These are phyloP conservation scores for Nannospalax galili DNA, from an alignment of 2,113 vertebrate genomes.

Conservation along the genomic window DNA sequence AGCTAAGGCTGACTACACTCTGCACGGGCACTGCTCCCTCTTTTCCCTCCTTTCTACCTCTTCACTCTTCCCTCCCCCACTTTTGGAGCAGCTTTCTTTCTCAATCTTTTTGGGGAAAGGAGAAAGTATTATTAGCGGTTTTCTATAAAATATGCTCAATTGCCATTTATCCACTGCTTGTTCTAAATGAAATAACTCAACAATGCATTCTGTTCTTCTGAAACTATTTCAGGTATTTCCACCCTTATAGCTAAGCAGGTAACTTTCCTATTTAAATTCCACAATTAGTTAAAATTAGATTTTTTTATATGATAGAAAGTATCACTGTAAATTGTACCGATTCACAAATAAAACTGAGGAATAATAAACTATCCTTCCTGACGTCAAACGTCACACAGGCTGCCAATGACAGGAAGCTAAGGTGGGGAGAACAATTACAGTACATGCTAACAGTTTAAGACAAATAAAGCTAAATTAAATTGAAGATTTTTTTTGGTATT, in stretches of 20 bases:
- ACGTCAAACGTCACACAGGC: conserved; percentile 72
- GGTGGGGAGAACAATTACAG: conserved; percentile 73
- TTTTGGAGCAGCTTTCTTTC: neutral
- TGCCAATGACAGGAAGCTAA: conserved; percentile 73
- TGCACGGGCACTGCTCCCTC: neutral
- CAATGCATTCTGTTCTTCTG: conserved; percentile 1
- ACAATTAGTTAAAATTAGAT: conserved; percentile 71
- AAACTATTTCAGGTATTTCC: conserved; percentile 50
- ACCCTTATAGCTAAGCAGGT: conserved; percentile 18
- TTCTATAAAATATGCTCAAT: conserved; percentile 52
- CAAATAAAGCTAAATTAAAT: conserved; percentile 84
- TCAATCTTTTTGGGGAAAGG: neutral
- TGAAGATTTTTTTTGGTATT: conserved; percentile 82
- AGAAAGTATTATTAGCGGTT: conserved; percentile 6
- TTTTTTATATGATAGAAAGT: conserved; percentile 62
- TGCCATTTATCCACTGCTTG: conserved; percentile 29
- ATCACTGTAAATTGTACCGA: conserved; percentile 49
- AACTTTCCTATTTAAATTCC: conserved; percentile 57
- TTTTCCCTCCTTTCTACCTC: neutral
- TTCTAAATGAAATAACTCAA: conserved; percentile 50
- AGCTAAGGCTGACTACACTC: neutral
- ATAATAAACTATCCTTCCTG: conserved; percentile 46
- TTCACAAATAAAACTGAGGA: conserved; percentile 5
- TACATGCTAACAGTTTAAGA: conserved; percentile 78
- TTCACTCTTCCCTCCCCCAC: neutral